Evolutionary conservation across 2,888 invertebrate species (phyloP).

Genomic region (Ophion obscuratus): DNA sequence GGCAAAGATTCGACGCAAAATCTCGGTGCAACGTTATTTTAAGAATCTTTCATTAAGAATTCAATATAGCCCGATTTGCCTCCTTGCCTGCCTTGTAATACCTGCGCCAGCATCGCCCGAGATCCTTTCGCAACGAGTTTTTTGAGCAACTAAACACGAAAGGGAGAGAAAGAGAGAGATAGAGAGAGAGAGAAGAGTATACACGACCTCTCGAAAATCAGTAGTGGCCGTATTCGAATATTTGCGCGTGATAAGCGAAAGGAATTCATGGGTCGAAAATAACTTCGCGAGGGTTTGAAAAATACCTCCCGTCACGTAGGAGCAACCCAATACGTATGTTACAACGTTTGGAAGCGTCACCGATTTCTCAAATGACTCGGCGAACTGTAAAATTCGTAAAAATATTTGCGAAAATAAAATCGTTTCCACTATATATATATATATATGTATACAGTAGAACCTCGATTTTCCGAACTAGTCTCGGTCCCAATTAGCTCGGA

Average conservation of each 20-base stretch:
- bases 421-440: too few relatives aligned
- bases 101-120: conserved; percentile 52
- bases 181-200: background rate
- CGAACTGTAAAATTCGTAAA: too few relatives aligned
- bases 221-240: background rate
- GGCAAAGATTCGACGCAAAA: conserved; percentile 45
- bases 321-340: background rate
- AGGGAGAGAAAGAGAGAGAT: background rate
- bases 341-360: too few relatives aligned
- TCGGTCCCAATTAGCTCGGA: too few relatives aligned
- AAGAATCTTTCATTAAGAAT: conserved; percentile 79
- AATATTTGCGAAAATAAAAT: too few relatives aligned
- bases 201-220: conserved; percentile 1
- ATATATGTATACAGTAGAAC: too few relatives aligned
- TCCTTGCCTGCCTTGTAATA: conserved; percentile 45
- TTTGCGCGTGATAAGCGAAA: background rate
- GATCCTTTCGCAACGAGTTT: conserved; percentile 44
- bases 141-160: background rate
- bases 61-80: conserved; percentile 74
- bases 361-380: too few relatives aligned
- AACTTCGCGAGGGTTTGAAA: background rate
- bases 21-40: conserved; percentile 73
- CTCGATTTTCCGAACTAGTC: too few relatives aligned
- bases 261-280: background rate
- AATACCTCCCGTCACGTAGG: background rate